Evolutionary conservation across 35 echinoderm and acorn worm species (phyloP).

Genomic region (Hemicentrotus pulcherrimus): DNA sequence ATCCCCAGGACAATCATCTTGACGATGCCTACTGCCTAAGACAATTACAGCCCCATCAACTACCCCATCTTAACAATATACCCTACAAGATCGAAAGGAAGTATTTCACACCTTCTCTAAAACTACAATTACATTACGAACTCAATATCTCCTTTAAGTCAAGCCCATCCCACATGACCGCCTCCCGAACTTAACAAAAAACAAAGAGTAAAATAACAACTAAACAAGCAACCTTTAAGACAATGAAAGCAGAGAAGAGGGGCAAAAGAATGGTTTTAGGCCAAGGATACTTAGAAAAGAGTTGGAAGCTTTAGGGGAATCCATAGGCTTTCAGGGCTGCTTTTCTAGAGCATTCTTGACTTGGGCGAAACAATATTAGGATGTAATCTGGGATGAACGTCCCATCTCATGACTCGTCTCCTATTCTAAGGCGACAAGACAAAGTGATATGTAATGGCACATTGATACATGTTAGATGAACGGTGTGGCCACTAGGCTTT

Average conservation of each 20-base stretch:
- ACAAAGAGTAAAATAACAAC: neutral
- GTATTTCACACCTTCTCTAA: too few relatives aligned
- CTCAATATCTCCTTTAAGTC: neutral
- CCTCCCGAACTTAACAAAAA: neutral
- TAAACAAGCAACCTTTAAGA: neutral
- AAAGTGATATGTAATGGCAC: neutral
- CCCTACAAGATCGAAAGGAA: too few relatives aligned
- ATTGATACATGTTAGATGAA: neutral
- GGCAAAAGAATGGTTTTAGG: neutral
- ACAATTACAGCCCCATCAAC: too few relatives aligned
- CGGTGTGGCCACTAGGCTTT: neutral
- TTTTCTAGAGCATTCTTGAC: slow-evolving; percentile 11
- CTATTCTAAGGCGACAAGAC: neutral
- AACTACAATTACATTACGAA: too few relatives aligned
- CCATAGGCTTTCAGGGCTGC: neutral
- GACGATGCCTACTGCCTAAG: too few relatives aligned
- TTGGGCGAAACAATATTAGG: slow-evolving; percentile 4
- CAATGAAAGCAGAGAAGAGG: neutral
- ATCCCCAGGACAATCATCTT: too few relatives aligned
- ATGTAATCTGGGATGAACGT: neutral
- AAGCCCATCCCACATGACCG: neutral
- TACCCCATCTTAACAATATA: too few relatives aligned
- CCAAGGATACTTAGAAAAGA: neutral
- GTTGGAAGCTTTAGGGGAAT: neutral
- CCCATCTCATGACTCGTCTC: neutral